Conservation (phyloP, 2,888 invertebrate species). For the Digitonthophagus gazella region DNA sequence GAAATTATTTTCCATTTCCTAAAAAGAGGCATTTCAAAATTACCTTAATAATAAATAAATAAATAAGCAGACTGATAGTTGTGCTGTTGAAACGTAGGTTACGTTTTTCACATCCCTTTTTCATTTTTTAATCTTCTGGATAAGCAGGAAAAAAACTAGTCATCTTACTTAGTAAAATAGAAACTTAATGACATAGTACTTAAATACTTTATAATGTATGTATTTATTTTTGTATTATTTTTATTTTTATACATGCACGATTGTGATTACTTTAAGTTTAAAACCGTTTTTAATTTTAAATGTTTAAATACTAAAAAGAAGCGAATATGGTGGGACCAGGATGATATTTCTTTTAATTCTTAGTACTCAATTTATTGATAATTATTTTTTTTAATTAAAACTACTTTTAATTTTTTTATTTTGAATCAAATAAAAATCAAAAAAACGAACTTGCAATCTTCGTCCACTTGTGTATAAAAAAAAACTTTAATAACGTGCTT, state of each 20-base stretch:
- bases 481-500: too few species aligned
- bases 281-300: too few species aligned
- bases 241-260: background rate
- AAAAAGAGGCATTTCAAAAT: background rate
- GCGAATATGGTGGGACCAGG: background rate
- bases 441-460: too few species aligned
- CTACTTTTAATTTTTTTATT: too few species aligned
- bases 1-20: background rate
- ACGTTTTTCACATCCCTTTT: too few species aligned
- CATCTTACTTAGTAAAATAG: background rate
- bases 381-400: too few species aligned
- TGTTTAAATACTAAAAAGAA: background rate
- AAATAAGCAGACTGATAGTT: background rate
- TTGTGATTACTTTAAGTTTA: background rate
- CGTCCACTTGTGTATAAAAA: too few species aligned
- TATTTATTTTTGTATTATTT: slow-evolving; percentile 4
- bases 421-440: too few species aligned
- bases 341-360: background rate
- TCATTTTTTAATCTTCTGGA: too few species aligned
- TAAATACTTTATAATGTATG: background rate
- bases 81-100: background rate
- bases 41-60: background rate
- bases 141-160: background rate
- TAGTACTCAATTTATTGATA: too few species aligned
- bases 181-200: background rate